These are phyloP conservation scores for Cyclopterus lumpus DNA, from an alignment of 2,797 vertebrate genomes.

Conservation along the genomic window DNA sequence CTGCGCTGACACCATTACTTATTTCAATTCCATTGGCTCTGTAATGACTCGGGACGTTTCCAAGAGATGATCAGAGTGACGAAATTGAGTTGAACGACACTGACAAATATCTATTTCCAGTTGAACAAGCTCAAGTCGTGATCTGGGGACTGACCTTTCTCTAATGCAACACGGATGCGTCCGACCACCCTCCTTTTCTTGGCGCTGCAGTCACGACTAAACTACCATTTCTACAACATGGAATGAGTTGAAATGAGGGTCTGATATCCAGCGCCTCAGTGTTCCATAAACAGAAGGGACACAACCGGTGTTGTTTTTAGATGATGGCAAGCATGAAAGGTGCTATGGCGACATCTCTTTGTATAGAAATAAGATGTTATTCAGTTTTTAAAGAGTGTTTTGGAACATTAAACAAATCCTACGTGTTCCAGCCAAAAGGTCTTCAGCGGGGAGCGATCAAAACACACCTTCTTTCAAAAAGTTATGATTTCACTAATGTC, in stretches of 20 bases:
- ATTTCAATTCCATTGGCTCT: constrained; percentile 11
- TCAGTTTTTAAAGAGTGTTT: constrained; percentile 26
- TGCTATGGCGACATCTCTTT: constrained; percentile 26
- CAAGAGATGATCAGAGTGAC: background rate
- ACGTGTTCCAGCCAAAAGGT: constrained; percentile 14
- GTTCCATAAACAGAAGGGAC: constrained; percentile 26
- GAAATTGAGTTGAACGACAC: background rate
- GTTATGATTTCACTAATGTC: constrained; percentile 29
- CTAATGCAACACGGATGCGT: background rate
- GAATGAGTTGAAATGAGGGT: constrained; percentile 12
- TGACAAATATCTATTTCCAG: background rate
- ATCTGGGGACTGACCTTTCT: constrained; percentile 4
- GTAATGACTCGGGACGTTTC: constrained; percentile 24
- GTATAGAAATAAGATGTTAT: constrained; percentile 5
- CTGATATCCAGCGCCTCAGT: constrained; percentile 27
- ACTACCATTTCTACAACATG: constrained; percentile 9
- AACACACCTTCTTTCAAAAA: constrained; percentile 21
- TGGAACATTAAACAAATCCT: constrained; percentile 22
- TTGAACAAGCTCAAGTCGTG: background rate
- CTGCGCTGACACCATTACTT: constrained; percentile 10
- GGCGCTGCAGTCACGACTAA: constrained; percentile 13
- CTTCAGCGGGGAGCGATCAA: constrained; percentile 29
- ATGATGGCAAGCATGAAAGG: constrained; percentile 30
- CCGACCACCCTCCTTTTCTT: background rate
- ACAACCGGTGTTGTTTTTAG: constrained; percentile 17